A percentile compares a stretch with the other conserved stretches of the same genome.
Conservation (phyloP, 2,113 vertebrate genomes). For the Gymnogyps californianus region DNA sequence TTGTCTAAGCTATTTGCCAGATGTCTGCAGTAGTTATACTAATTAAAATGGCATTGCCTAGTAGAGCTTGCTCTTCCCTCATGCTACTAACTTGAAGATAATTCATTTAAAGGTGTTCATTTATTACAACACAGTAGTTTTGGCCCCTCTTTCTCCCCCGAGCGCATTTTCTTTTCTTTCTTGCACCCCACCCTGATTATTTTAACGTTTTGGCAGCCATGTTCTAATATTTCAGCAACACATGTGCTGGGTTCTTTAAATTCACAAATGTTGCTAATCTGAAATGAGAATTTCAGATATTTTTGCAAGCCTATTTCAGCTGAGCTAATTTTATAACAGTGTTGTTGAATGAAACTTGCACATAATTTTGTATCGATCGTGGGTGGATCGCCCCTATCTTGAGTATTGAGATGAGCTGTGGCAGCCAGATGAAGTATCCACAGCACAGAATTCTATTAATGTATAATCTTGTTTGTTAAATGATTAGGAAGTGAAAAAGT, state of each 20-base stretch:
- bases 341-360: slow-evolving; percentile 71
- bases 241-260: slow-evolving; percentile 67
- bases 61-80: slow-evolving; percentile 67
- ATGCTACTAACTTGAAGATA: slow-evolving; percentile 50
- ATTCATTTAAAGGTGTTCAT: slow-evolving; percentile 57
- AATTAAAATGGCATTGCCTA: slow-evolving; percentile 70
- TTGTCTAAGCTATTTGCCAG: slow-evolving; percentile 71
- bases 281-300: slow-evolving; percentile 78
- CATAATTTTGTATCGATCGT: slow-evolving; percentile 62
- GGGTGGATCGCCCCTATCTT: slow-evolving; percentile 39
- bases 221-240: slow-evolving; percentile 67
- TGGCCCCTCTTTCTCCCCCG: neutral
- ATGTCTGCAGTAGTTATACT: slow-evolving; percentile 67
- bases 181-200: slow-evolving; percentile 44
- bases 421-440: neutral
- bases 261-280: slow-evolving; percentile 77
- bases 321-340: slow-evolving; percentile 73
- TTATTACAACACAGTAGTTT: slow-evolving; percentile 31
- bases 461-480: neutral
- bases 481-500: neutral
- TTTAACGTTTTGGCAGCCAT: slow-evolving; percentile 62
- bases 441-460: neutral
- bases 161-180: slow-evolving; percentile 44
- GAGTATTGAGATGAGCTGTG: slow-evolving; percentile 40
- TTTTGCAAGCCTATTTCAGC: slow-evolving; percentile 72